Percentiles rank a stretch among this genome's conserved stretches.
Evolutionary conservation across 35 echinoderm and acorn worm species (phyloP).

Genomic region (Amphiura filiformis): DNA sequence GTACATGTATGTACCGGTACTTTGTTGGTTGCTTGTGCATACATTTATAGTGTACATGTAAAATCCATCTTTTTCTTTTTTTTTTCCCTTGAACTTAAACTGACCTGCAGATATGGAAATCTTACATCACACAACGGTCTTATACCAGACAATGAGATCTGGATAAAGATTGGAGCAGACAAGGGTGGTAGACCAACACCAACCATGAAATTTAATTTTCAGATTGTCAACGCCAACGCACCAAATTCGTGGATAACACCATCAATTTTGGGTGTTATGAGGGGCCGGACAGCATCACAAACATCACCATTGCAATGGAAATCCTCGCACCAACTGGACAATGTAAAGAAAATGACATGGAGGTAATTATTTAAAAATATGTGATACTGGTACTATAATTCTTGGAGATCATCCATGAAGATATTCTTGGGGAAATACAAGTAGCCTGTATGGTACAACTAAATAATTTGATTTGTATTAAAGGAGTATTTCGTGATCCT

Average conservation of each 20-base stretch:
- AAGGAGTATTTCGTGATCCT: too few relatives aligned
- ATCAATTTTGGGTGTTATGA: slow-evolving; percentile 7
- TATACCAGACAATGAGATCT: slow-evolving; percentile 34
- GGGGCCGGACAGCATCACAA: neutral
- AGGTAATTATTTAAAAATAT: neutral
- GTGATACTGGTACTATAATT: neutral
- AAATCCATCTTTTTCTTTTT: too few relatives aligned
- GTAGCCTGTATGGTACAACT: too few relatives aligned
- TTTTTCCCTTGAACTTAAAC: neutral
- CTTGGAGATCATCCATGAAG: neutral
- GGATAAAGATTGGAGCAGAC: slow-evolving; percentile 41
- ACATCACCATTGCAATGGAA: neutral
- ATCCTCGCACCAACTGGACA: neutral
- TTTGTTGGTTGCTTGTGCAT: too few relatives aligned
- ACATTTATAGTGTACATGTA: too few relatives aligned
- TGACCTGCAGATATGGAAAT: slow-evolving; percentile 9
- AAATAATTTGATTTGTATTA: too few relatives aligned
- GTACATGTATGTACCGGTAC: too few relatives aligned
- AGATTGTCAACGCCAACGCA: slow-evolving; percentile 14
- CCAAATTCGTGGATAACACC: slow-evolving; percentile 39
- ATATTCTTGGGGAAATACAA: too few relatives aligned
- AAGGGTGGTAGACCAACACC: neutral
- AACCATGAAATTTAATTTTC: slow-evolving; percentile 27
- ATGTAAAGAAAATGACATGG: neutral
- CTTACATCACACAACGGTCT: slow-evolving; percentile 25